Evolutionary conservation across 2,888 invertebrate species (phyloP).

Genomic region (Drosophila mercatorum): DNA sequence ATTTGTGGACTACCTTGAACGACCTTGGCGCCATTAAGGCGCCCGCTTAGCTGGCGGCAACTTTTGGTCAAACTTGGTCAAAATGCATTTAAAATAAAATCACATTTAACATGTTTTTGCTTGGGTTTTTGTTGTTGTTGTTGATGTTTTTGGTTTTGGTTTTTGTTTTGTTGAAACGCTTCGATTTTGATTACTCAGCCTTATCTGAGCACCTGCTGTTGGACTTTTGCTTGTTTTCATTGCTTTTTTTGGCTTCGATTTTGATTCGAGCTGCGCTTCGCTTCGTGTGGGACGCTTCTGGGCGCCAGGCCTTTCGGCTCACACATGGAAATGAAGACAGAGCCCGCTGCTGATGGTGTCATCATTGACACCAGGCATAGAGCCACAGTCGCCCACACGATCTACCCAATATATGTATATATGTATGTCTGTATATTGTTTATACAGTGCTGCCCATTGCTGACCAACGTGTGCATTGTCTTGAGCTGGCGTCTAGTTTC

Average conservation of each 20-base stretch:
- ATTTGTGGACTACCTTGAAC: constrained; percentile 76
- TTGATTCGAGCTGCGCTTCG: constrained; percentile 25
- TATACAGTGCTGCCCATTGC: constrained; percentile 3
- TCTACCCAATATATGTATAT: background rate
- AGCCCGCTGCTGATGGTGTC: constrained; percentile 58
- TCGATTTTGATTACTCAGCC: constrained; percentile 43
- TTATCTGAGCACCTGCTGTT: constrained; percentile 46
- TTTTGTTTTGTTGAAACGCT: constrained; percentile 15
- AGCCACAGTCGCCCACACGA: constrained; percentile 37
- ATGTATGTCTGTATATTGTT: background rate
- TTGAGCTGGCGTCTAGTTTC: constrained; percentile 7
- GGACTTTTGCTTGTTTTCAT: constrained; percentile 10
- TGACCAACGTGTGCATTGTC: constrained; percentile 25
- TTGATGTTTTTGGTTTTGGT: constrained; percentile 10
- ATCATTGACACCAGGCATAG: constrained; percentile 65
- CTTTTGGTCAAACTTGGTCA: constrained; percentile 69
- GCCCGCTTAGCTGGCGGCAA: constrained; percentile 51
- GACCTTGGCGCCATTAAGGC: constrained; percentile 72
- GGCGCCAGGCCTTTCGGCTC: constrained; percentile 26
- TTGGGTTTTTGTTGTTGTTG: background rate
- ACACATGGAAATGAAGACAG: constrained; percentile 35
- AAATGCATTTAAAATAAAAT: constrained; percentile 66
- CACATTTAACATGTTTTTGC: constrained; percentile 47
- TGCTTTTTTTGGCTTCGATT: constrained; percentile 10
- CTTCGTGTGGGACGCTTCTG: constrained; percentile 35